phyloP scores from a whole-genome alignment of 35 echinoderm and acorn worm species.

The Diadema setosum region DNA sequence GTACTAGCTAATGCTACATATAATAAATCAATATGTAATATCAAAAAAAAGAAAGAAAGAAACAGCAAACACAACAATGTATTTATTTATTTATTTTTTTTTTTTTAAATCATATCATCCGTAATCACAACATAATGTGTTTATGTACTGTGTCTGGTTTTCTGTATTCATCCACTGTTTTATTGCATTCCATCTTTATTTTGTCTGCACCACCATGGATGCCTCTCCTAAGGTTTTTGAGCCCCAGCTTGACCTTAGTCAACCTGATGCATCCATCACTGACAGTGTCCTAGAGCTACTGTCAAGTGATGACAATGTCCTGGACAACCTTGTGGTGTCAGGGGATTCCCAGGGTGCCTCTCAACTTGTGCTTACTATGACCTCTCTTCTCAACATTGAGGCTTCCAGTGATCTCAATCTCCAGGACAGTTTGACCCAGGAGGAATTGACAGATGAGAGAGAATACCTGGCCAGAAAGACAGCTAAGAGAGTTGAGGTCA shows the following conservation, averaged over 20 bases:
- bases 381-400: constrained; percentile 80
- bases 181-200: too few relatives aligned
- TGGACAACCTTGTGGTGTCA: constrained; percentile 54
- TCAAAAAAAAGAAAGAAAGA: too few relatives aligned
- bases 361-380: constrained; percentile 77
- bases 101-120: background rate
- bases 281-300: constrained; percentile 17
- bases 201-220: too few relatives aligned
- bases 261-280: background rate
- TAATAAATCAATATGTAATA: too few relatives aligned
- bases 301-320: constrained; percentile 30
- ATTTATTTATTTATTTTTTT: background rate
- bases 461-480: background rate
- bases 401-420: constrained; percentile 24
- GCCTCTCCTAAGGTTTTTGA: too few relatives aligned
- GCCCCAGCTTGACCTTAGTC: background rate
- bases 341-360: constrained; percentile 67
- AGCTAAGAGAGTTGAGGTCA: background rate
- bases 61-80: too few relatives aligned
- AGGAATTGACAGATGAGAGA: background rate
- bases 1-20: too few relatives aligned
- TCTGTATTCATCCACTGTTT: too few relatives aligned
- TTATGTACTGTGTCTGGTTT: too few relatives aligned
- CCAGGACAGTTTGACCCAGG: background rate
- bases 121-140: too few relatives aligned